Conservation (phyloP, 2,888 invertebrate species). For the Meiosimyza platycephala region DNA sequence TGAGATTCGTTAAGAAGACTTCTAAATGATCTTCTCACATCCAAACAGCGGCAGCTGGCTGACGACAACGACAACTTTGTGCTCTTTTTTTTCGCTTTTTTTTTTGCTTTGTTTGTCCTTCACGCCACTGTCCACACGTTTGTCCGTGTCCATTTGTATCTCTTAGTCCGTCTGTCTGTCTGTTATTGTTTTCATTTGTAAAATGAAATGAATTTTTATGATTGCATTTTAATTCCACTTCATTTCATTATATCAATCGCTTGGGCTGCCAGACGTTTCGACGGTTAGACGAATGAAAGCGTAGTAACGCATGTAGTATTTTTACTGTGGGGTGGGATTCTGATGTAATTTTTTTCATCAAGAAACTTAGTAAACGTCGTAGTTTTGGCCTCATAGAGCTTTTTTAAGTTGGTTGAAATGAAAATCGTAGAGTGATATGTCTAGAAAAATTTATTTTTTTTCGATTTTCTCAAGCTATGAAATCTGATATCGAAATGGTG, state of each 20-base stretch:
- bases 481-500: too few relatives aligned
- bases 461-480: too few relatives aligned
- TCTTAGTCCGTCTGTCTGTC: constrained; percentile 5
- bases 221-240: constrained; percentile 28
- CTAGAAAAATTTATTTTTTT: too few relatives aligned
- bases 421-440: too few relatives aligned
- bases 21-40: neutral
- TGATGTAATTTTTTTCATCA: neutral
- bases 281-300: neutral
- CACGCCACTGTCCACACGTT: neutral
- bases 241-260: constrained; percentile 23
- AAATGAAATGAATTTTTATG: constrained; percentile 61
- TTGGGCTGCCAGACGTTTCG: neutral
- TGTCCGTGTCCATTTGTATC: neutral
- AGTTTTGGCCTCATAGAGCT: too few relatives aligned
- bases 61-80: neutral
- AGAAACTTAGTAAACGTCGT: too few relatives aligned
- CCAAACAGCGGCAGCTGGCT: constrained; percentile 7
- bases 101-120: neutral
- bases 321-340: neutral
- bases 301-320: neutral
- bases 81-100: neutral
- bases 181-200: constrained; percentile 51
- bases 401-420: too few relatives aligned
- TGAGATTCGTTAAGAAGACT: constrained; percentile 19